These are phyloP conservation scores for Apodemia duryi DNA, from an alignment of 2,888 invertebrate genomes.

Conservation along the genomic window DNA sequence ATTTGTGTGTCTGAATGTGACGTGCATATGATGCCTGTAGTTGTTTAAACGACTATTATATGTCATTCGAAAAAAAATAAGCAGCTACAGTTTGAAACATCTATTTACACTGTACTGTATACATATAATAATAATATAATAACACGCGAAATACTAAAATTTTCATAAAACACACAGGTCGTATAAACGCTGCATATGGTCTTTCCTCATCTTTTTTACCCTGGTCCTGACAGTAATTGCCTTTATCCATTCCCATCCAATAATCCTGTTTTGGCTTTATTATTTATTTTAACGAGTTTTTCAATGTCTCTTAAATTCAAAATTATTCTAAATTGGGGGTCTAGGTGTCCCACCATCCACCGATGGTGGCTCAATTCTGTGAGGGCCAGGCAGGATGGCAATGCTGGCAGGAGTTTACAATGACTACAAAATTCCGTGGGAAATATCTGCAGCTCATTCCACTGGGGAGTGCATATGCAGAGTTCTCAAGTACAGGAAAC, in stretches of 20 bases:
- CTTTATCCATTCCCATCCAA: not conserved
- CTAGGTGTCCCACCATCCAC: slow-evolving; percentile 97
- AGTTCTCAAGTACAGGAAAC: slow-evolving; percentile 83
- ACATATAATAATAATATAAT: too few species aligned
- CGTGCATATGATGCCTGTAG: too few species aligned
- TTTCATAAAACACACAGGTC: too few species aligned
- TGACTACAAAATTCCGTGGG: slow-evolving; percentile 99
- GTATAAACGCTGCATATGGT: too few species aligned
- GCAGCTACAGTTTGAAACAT: too few species aligned
- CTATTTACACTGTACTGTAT: too few species aligned
- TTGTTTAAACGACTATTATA: too few species aligned
- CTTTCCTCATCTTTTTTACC: not conserved
- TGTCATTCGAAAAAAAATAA: too few species aligned
- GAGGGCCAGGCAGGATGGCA: slow-evolving; percentile 93
- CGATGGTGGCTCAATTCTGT: slow-evolving; percentile 97
- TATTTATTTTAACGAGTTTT: not conserved
- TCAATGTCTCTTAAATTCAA: slow-evolving; percentile 17
- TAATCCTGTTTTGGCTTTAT: not conserved
- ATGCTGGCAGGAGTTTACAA: slow-evolving; percentile 99
- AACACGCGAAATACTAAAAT: too few species aligned
- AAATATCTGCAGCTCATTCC: slow-evolving; percentile 96
- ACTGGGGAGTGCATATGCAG: slow-evolving; percentile 85
- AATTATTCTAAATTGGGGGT: slow-evolving; percentile 17
- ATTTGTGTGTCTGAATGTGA: too few species aligned
- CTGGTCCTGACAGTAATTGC: slow-evolving; percentile 1